Percentiles rank a stretch among this genome's conserved stretches.
Evolutionary conservation across 2,113 vertebrate genomes (phyloP).

Genomic region (Stigmatopora nigra): DNA sequence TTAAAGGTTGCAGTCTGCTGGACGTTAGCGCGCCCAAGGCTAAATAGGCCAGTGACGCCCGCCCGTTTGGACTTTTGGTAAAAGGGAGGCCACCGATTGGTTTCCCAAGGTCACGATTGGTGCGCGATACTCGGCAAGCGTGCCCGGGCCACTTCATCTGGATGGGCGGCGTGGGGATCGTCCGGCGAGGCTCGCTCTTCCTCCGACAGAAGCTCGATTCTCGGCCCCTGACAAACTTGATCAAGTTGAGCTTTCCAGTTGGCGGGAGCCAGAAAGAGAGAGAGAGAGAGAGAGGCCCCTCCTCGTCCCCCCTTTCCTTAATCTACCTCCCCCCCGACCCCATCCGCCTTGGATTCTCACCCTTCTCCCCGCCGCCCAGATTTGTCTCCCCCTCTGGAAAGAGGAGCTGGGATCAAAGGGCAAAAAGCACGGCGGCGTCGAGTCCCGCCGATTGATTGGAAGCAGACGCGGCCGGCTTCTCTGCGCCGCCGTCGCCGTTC

Average conservation of each 20-base stretch:
- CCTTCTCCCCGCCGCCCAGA: slow-evolving; percentile 25
- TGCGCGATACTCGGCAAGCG: background rate
- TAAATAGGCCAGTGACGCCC: background rate
- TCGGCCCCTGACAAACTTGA: slow-evolving; percentile 29
- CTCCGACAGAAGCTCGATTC: slow-evolving; percentile 1
- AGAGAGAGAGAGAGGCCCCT: slow-evolving; percentile 22
- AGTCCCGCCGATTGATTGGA: slow-evolving; percentile 92
- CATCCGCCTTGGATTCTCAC: slow-evolving; percentile 48
- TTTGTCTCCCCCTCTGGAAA: slow-evolving; percentile 64
- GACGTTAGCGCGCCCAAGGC: background rate
- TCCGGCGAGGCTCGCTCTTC: background rate
- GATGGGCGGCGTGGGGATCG: background rate
- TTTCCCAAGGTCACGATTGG: background rate
- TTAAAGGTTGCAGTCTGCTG: slow-evolving; percentile 5
- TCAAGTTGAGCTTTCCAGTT: slow-evolving; percentile 49
- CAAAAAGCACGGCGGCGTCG: slow-evolving; percentile 80
- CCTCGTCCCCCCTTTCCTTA: slow-evolving; percentile 30
- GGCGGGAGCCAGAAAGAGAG: slow-evolving; percentile 36
- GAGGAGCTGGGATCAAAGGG: slow-evolving; percentile 89
- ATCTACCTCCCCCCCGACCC: slow-evolving; percentile 60
- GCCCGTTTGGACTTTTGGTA: too few species aligned
- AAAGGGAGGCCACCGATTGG: background rate
- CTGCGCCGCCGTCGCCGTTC: slow-evolving; percentile 7
- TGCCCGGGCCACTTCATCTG: background rate
- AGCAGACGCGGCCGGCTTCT: slow-evolving; percentile 72